These are phyloP conservation scores for Ctenosaura bakeri DNA, from an alignment of 2,797 vertebrate species.

Conservation along the genomic window DNA sequence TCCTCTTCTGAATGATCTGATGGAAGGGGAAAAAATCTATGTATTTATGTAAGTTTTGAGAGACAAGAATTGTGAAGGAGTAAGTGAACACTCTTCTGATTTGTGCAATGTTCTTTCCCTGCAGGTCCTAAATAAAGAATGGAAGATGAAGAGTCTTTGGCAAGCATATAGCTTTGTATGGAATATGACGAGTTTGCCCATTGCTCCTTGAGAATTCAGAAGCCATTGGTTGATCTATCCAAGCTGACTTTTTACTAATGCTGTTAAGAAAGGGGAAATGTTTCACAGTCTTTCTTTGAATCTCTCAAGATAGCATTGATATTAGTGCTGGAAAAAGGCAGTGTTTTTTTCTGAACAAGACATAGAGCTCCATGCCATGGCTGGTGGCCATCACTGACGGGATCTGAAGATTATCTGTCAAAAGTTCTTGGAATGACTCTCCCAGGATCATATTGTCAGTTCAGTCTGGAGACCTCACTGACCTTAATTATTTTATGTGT, in stretches of 20 bases:
- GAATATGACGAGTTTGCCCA: background rate
- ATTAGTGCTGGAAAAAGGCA: fast-evolving
- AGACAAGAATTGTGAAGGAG: slow-evolving; percentile 17
- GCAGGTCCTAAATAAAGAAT: slow-evolving; percentile 28
- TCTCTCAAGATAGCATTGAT: background rate
- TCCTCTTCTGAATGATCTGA: background rate
- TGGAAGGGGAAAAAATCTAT: background rate
- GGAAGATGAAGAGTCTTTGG: slow-evolving; percentile 20
- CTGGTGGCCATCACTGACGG: background rate
- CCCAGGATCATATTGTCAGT: fast-evolving
- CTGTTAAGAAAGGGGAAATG: slow-evolving; percentile 32
- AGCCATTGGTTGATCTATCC: background rate
- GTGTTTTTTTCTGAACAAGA: slow-evolving; percentile 29
- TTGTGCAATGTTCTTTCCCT: slow-evolving; percentile 35
- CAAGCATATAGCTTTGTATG: background rate
- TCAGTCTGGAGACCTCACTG: fast-evolving
- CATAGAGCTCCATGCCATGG: background rate
- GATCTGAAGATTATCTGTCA: slow-evolving; percentile 23
- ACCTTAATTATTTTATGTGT: background rate
- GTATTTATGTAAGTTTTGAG: background rate
- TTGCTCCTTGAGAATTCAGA: background rate
- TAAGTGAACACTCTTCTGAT: background rate
- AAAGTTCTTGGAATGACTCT: slow-evolving; percentile 18
- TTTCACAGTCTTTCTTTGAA: background rate
- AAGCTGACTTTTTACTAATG: slow-evolving; percentile 24